Base-by-base conservation (phyloP, 1,140 invertebrate species). In the Mercenaria mercenaria region DNA sequence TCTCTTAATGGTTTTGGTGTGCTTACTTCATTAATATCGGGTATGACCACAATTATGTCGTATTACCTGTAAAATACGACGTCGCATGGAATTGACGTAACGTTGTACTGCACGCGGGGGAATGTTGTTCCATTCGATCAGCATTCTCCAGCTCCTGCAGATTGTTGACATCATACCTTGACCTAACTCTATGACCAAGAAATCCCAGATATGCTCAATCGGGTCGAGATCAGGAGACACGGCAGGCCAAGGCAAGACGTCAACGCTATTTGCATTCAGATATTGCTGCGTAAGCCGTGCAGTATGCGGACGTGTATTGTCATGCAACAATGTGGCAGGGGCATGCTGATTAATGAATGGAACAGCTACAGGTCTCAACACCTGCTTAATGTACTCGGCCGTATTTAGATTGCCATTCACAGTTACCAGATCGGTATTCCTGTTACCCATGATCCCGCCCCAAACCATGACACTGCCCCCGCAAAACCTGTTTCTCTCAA, bases 1-100 rank as follows among this genome's bases (percentile, higher is more conserved):
- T 6, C 59, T 61, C 59, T n/a, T 61, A 8, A 61, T 61, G 59
- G n/a, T 61, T 61, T 23, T 61, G n/a, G 8, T 61, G 20, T 39
- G 69, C 13, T 74, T 74, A n/a, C 34, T 18, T 74, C 69, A 41
- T 74, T 74, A 34, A 41, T 74, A 74, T 74, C 69, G 69, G 29
- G 69, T 74, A 37, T 74, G 69, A 39, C 69, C 59, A 47, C 32
- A 13, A 32, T 13, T 32, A 13, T 74, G 26, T 74, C 69, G 69
- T 37, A 74, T 74, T 32, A 34, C 69, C 39, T 34, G 32, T 74
- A n/a, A n/a, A n/a, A 37, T 39, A 41, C 39, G 32, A 74, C 32
- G 18, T 74, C 69, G 6, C 39, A n/a, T 6, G 39, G 69, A 74
- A 37, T 37, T 23, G 59, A 61, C 59, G 59, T 61, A 61, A 61